Base-by-base conservation (phyloP, 2,113 vertebrate genomes). In the Pampusana beccarii region DNA sequence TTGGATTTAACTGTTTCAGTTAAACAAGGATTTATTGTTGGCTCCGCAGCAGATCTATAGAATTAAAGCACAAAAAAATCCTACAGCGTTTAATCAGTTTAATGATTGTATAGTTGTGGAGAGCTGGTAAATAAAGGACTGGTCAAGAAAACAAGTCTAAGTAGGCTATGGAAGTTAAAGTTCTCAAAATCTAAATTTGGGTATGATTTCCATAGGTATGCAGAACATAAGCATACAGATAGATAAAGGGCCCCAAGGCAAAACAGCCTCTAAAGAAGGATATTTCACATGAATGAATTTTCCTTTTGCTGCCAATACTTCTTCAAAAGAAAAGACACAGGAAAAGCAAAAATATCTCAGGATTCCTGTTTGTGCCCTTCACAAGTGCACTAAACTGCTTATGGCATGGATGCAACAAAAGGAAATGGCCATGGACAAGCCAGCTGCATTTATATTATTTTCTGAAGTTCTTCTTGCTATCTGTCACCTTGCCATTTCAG, bases 11-110 rank as follows among this genome's bases (percentile, higher is more conserved):
- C 5, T 20, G 46, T 21, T 48, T 38, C 44, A 51, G 17, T 70
- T 84, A 69, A 70, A 64, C 31, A 18, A 85, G 20, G 6, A 64
- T 75, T 18, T 66, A 34, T 10, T 70, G 28, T 64, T 36, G 61
- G 34, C 16, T 80, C 40, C 83, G 34, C 7, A 28, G 28, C 16
- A 85, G 31, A 64, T 57, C 53, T 67, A 28, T 1, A 67, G 50
- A 93, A 92, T 50, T 48, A 81, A 85, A 91, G 21, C 28, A 65
- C 21, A 42, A 95, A 83, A 56, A 77, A 80, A 13, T 23, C 20
- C 29, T 34, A 23, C 29, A 24, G 9, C 28, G 13, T 48, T 80
- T 57, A 28, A 73, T 69, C n/a, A 72, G 21, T 61, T 72, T 13
- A n/a, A 64, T 51, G 15, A 19, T 67, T 57, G 33, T 7, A 53